Conservation (phyloP, 2,888 invertebrate species). For the Aleiodes alternator region DNA sequence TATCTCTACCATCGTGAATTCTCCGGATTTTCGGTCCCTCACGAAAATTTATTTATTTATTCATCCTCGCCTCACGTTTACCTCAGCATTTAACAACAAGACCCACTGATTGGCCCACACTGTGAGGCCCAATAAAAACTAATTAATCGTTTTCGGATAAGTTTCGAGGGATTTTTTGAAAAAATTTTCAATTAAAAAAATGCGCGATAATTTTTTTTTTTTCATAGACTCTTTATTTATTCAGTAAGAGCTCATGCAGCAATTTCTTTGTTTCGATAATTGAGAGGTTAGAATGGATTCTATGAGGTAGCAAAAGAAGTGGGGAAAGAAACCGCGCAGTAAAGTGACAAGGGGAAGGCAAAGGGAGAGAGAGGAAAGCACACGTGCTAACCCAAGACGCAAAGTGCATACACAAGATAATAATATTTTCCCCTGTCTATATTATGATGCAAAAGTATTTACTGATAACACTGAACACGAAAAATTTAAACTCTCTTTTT, state of each 20-base stretch:
- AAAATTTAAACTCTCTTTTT: no score
- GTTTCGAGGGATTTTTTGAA: not conserved
- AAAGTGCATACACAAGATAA: constrained; percentile 61
- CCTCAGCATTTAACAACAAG: constrained; percentile 34
- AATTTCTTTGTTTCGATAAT: constrained; percentile 6
- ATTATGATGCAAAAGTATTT: no score
- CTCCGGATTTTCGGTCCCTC: constrained; percentile 51
- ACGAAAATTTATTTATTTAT: constrained; percentile 57
- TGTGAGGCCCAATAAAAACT: constrained; percentile 49
- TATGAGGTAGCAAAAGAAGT: constrained; percentile 2
- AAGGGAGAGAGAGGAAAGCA: constrained; percentile 51
- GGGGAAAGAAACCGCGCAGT: constrained; percentile 50
- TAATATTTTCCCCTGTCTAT: no score
- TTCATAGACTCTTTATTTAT: not conserved
- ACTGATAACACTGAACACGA: no score
- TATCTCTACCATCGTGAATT: constrained; percentile 54
- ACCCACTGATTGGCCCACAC: constrained; percentile 48
- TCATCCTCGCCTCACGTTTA: constrained; percentile 39
- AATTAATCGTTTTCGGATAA: constrained; percentile 44
- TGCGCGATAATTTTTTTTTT: no score
- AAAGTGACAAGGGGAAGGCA: constrained; percentile 19
- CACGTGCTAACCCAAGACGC: constrained; percentile 69
- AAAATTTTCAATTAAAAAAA: no score
- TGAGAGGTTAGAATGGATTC: constrained; percentile 13
- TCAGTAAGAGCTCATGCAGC: not conserved